A percentile compares a stretch with the other conserved stretches of the same genome.
Conservation (phyloP, 2,113 vertebrate species). For the Excalfactoria chinensis region DNA sequence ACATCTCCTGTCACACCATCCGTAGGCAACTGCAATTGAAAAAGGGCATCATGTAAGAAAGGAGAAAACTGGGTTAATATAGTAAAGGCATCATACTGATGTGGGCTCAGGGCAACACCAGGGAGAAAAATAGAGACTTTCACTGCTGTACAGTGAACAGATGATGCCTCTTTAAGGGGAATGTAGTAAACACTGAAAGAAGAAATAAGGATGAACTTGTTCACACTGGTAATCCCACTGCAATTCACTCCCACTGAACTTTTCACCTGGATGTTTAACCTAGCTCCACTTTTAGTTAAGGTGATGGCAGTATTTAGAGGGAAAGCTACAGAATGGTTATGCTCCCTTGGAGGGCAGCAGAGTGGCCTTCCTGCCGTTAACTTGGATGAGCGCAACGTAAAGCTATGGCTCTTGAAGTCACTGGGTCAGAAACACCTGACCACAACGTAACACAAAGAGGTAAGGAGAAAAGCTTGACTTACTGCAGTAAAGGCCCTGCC, state of each 20-base stretch:
- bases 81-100: too few species aligned
- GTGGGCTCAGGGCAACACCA: not conserved
- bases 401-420: not conserved
- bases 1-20: conserved; percentile 82
- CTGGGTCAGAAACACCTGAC: not conserved
- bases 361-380: not conserved
- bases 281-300: not conserved
- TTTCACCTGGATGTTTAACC: not conserved
- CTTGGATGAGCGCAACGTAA: rapidly evolving
- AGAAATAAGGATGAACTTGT: not conserved
- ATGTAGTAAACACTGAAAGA: not conserved
- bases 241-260: not conserved
- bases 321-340: rapidly evolving
- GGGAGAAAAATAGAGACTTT: not conserved
- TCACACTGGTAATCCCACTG: not conserved
- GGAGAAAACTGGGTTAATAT: not conserved
- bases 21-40: conserved; percentile 75
- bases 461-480: conserved; percentile 39
- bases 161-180: not conserved
- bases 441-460: rapidly evolving
- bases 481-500: conserved; percentile 82
- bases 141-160: not conserved
- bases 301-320: not conserved
- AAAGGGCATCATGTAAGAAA: not conserved
- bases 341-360: not conserved